Conservation (phyloP, 2,888 invertebrate genomes). For the Vesta saturnalis region DNA sequence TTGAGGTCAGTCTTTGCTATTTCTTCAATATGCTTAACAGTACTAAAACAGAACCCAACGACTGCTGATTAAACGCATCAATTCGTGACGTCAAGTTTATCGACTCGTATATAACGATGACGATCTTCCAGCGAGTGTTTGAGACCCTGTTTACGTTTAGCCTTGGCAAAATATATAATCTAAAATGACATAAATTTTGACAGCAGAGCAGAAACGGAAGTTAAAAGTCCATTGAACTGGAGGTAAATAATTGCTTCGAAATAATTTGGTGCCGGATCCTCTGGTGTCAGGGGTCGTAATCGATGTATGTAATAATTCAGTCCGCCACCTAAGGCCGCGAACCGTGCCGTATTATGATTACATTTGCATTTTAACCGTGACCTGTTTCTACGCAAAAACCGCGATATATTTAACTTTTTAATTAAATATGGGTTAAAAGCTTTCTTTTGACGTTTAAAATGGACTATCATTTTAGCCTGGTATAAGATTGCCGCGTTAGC, state of each 20-base stretch:
- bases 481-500: slow-evolving; percentile 31
- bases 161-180: slow-evolving; percentile 6
- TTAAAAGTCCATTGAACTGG: slow-evolving; percentile 21
- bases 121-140: slow-evolving; percentile 14
- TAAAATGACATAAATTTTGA: slow-evolving; percentile 21
- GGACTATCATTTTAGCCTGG: slow-evolving; percentile 38
- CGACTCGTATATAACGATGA: slow-evolving; percentile 27
- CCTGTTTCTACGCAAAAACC: slow-evolving; percentile 46
- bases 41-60: slow-evolving; percentile 50
- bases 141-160: not conserved
- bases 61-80: slow-evolving; percentile 47
- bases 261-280: slow-evolving; percentile 47
- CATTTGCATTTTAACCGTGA: slow-evolving; percentile 54
- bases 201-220: not conserved
- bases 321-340: slow-evolving; percentile 46
- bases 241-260: slow-evolving; percentile 48
- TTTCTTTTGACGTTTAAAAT: slow-evolving; percentile 34
- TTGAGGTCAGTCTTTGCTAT: slow-evolving; percentile 38
- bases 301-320: slow-evolving; percentile 48
- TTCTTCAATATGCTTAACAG: slow-evolving; percentile 49
- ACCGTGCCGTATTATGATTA: slow-evolving; percentile 48
- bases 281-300: slow-evolving; percentile 45
- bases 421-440: slow-evolving; percentile 50
- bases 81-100: slow-evolving; percentile 39
- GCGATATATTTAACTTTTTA: slow-evolving; percentile 53